Conservation (phyloP, 1,140 invertebrate genomes). For the Schlechtendalia chinensis region DNA sequence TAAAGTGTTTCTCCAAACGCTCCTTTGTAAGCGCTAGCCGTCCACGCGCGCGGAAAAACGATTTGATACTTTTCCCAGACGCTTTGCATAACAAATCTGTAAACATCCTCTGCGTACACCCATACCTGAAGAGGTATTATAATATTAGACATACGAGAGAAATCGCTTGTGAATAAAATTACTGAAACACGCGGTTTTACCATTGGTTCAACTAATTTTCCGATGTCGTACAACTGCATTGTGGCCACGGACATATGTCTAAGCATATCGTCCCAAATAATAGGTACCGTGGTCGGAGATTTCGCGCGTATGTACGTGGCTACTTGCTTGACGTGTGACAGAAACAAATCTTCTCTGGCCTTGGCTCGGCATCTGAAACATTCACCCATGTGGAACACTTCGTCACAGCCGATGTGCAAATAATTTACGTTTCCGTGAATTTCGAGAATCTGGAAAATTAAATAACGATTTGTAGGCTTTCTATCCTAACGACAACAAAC, state of each 20-base stretch:
- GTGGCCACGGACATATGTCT: constrained; percentile 68
- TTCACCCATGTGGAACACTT: constrained; percentile 79
- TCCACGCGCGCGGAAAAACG: constrained; percentile 86
- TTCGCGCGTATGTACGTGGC: constrained; percentile 64
- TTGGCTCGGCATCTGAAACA: constrained; percentile 70
- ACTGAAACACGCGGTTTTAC: constrained; percentile 56
- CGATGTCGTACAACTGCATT: constrained; percentile 69
- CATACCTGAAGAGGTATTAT: constrained; percentile 57
- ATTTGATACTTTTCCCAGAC: constrained; percentile 76
- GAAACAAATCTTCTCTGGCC: constrained; percentile 61
- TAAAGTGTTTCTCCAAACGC: constrained; percentile 78
- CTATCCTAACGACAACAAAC: no score
- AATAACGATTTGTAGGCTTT: no score
- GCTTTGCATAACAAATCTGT: constrained; percentile 60
- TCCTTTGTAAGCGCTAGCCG: constrained; percentile 88
- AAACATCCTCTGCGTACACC: constrained; percentile 63
- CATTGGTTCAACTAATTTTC: constrained; percentile 78
- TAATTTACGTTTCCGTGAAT: constrained; percentile 66
- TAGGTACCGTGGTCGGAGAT: constrained; percentile 67
- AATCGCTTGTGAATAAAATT: background rate
- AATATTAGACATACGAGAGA: constrained; percentile 50
- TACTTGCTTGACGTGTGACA: constrained; percentile 69
- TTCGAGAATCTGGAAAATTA: constrained; percentile 60
- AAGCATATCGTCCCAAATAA: constrained; percentile 97
- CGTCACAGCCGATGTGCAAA: constrained; percentile 78